Evolutionary conservation across 92 coral and sea anemone genomes (phyloP), one percentile per base, ranked within the genome.

Genomic region (Parazoanthus atlanticus): DNA sequence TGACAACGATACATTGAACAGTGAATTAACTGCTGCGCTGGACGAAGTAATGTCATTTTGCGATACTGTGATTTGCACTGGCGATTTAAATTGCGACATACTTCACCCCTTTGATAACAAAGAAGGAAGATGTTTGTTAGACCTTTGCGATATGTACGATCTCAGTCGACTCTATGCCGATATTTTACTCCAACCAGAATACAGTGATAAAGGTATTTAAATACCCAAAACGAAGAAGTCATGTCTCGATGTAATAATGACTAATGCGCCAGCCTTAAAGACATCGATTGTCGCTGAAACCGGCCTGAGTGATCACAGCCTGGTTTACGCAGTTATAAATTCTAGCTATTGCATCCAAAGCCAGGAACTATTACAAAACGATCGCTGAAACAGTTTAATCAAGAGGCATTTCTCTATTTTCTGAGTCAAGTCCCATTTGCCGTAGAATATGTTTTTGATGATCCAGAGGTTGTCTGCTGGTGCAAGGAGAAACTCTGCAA

Each of bases 371-470:
- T 41, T 16, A 82, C 65, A 11, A 93, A 84, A 41, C 91, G 88
- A 65, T 84, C 90, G 61, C 79, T 90, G 34, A 92, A 92, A 73
- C 74, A 70, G 10, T 90, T 86, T 86, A 73, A 87, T 56, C 65
- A 72, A 43, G 88, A 64, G 30, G 65, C 90, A 69, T n/a, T n/a
- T n/a, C 54, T 6, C 82, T 81, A 28, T 75, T 88, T 74, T 91
- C 88, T 85, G 23, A 78, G 75, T 74, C 69, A 40, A 80, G 93
- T 85, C 12, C 89, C 90, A n/a, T 93, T 93, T 80, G 88, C 90
- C 15, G 70, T 78, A 33, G 72, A 93, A 71, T 93, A 93, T 75
- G 85, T 90, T n/a, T 88, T 90, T 72, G 93, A 92, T 25, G 93
- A 86, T 52, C 88, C 78, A 46, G 93, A 90, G 58, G 92, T 83